Percentiles rank a stretch among this genome's conserved stretches.
These are phyloP conservation scores for Labia minor DNA, from an alignment of 2,888 invertebrate genomes.

Conservation along the genomic window DNA sequence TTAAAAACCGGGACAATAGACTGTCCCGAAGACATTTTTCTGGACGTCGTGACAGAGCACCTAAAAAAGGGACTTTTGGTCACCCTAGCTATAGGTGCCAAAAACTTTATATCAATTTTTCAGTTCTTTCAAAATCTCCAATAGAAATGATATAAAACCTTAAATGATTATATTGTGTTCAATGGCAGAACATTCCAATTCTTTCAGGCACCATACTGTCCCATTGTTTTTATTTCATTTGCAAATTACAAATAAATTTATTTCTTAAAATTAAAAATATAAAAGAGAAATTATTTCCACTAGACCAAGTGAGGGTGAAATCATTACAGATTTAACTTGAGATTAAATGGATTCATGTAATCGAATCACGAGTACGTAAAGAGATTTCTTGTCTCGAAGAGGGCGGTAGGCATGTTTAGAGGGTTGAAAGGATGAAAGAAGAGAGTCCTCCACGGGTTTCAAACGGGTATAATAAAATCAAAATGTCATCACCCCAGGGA, in stretches of 20 bases:
- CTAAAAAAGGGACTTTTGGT: too few species aligned
- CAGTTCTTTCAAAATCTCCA: too few species aligned
- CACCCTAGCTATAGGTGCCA: too few species aligned
- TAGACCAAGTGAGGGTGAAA: background rate
- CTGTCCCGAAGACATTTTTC: too few species aligned
- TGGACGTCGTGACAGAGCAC: too few species aligned
- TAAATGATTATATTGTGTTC: too few species aligned
- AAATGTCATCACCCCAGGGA: background rate
- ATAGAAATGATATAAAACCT: too few species aligned
- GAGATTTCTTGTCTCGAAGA: background rate
- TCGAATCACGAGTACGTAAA: background rate
- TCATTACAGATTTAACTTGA: background rate
- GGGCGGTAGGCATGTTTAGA: background rate
- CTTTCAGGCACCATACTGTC: too few species aligned
- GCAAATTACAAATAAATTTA: background rate
- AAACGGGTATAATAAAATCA: constrained; percentile 13
- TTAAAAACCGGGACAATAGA: too few species aligned
- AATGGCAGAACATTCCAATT: too few species aligned
- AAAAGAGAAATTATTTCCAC: background rate
- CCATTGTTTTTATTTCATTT: too few species aligned
- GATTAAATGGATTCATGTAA: background rate
- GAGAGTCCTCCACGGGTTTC: background rate
- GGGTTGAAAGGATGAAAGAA: background rate
- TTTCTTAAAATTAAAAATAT: background rate
- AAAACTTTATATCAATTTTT: too few species aligned